Percentiles rank a stretch among this genome's conserved stretches.
These are phyloP conservation scores for Callipepla squamata DNA, from an alignment of 2,113 vertebrate genomes.

Conservation along the genomic window DNA sequence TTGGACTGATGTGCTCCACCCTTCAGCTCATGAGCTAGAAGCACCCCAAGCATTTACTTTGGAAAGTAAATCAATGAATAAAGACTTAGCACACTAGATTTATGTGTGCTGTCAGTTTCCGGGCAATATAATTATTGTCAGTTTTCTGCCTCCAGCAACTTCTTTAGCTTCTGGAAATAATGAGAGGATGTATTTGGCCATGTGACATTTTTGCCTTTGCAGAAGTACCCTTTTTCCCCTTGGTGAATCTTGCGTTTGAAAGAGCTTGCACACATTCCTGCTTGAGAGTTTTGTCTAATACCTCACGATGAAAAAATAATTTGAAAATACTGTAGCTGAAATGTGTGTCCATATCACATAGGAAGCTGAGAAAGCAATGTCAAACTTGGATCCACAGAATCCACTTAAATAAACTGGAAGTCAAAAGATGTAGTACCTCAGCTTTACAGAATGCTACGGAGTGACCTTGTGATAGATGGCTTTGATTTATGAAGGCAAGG, in stretches of 20 bases:
- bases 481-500: neutral
- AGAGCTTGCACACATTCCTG: neutral
- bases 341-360: neutral
- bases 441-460: neutral
- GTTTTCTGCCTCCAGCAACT: conserved; percentile 69
- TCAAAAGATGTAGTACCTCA: neutral
- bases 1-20: neutral
- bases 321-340: conserved; percentile 4
- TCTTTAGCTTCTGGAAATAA: conserved; percentile 69
- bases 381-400: neutral
- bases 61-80: conserved; percentile 48
- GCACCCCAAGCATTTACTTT: neutral
- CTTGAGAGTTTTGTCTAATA: conserved; percentile 4
- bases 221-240: neutral
- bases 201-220: conserved; percentile 37
- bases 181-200: conserved; percentile 50
- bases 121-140: conserved; percentile 69
- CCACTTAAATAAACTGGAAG: neutral
- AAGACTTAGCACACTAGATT: conserved; percentile 55
- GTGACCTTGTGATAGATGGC: neutral
- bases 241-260: conserved; percentile 57
- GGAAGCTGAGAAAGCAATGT: neutral
- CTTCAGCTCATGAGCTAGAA: rapidly evolving
- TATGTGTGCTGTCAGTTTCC: conserved; percentile 62
- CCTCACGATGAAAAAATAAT: neutral